These are phyloP conservation scores for Vidua chalybeata DNA, from an alignment of 2,113 vertebrate species.

Conservation along the genomic window DNA sequence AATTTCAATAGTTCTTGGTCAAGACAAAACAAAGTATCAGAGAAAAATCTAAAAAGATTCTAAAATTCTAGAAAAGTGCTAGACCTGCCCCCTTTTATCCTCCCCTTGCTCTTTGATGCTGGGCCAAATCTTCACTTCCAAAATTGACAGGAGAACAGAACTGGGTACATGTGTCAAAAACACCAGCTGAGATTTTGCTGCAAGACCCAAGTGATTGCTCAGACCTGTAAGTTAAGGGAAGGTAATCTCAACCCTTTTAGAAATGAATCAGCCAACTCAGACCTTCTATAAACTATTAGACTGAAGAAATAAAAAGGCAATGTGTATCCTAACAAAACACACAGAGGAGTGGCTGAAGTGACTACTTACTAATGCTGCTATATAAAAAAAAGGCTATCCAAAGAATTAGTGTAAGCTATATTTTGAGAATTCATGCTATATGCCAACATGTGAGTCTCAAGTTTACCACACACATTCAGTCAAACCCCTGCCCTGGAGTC, in stretches of 20 bases:
- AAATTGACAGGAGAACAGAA: background rate
- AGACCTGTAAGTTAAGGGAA: background rate
- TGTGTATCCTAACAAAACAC: background rate
- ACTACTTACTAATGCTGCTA: background rate
- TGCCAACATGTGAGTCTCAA: background rate
- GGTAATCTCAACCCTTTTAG: background rate
- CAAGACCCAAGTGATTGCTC: background rate
- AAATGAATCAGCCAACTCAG: accelerated
- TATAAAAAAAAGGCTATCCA: background rate
- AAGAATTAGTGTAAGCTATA: background rate
- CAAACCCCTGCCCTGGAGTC: background rate
- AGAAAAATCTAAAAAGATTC: background rate
- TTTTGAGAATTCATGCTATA: background rate
- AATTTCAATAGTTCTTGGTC: background rate
- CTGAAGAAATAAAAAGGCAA: background rate
- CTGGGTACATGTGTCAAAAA: background rate
- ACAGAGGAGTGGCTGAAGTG: background rate
- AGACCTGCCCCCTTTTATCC: background rate
- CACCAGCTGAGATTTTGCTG: background rate
- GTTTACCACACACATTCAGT: background rate
- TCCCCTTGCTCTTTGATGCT: background rate
- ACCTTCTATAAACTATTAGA: background rate
- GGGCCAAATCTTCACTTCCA: background rate
- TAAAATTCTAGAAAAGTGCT: background rate
- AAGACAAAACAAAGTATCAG: background rate